Conservation (phyloP, 2,797 vertebrate species). For the Ficedula albicollis region DNA sequence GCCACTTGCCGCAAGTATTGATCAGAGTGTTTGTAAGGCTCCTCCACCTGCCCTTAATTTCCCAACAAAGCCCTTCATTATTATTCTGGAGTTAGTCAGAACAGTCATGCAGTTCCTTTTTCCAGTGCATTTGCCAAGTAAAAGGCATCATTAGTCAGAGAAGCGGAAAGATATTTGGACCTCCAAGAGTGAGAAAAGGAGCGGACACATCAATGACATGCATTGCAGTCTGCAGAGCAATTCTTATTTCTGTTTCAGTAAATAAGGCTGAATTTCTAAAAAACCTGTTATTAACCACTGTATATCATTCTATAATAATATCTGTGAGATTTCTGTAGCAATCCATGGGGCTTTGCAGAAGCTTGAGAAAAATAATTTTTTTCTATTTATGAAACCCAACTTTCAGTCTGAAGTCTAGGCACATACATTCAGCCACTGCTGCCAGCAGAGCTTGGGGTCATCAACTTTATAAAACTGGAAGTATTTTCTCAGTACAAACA, state of each 20-base stretch:
- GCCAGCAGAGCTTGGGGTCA: neutral
- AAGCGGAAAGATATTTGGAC: neutral
- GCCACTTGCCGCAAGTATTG: neutral
- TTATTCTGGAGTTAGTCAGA: conserved; percentile 18
- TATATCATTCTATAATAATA: neutral
- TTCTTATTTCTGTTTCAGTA: neutral
- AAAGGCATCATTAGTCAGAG: neutral
- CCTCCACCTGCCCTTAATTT: conserved; percentile 20
- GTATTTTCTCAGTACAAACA: neutral
- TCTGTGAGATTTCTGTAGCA: neutral
- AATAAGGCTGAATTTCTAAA: conserved; percentile 3
- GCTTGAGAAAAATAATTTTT: neutral
- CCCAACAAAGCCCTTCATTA: neutral
- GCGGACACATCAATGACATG: neutral
- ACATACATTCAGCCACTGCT: neutral
- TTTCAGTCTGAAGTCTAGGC: neutral
- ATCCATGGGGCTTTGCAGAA: neutral
- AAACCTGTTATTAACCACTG: neutral
- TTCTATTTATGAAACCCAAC: neutral
- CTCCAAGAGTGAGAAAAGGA: neutral
- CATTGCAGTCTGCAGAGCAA: neutral
- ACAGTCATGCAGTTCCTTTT: neutral
- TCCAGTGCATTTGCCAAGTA: neutral
- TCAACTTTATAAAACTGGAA: neutral
- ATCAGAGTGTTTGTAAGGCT: neutral